These are phyloP conservation scores for Cantharis lateralis DNA, from an alignment of 2,888 invertebrate species.

Conservation along the genomic window DNA sequence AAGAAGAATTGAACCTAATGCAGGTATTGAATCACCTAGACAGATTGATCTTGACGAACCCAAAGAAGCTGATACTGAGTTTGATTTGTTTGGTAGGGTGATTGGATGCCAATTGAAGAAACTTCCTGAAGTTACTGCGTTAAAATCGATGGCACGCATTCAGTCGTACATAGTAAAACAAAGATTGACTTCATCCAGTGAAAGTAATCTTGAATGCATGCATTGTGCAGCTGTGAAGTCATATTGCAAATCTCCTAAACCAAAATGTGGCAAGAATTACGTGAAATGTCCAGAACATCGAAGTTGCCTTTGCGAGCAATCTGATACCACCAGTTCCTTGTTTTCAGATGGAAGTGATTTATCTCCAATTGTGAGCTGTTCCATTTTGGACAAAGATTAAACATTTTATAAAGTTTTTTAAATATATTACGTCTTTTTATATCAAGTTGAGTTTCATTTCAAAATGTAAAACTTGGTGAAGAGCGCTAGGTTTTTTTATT, in stretches of 20 bases:
- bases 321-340: neutral
- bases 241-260: neutral
- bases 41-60: neutral
- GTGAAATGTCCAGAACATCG: neutral
- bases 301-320: neutral
- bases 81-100: slow-evolving; percentile 6
- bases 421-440: neutral
- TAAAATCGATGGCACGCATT: slow-evolving; percentile 12
- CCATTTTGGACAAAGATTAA: neutral
- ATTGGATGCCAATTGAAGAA: slow-evolving; percentile 13
- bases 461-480: neutral
- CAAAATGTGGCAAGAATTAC: neutral
- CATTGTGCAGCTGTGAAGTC: neutral
- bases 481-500: neutral
- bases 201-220: neutral
- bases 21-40: neutral
- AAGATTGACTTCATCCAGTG: neutral
- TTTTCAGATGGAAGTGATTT: neutral
- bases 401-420: neutral
- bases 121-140: slow-evolving; percentile 3
- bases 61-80: slow-evolving; percentile 2
- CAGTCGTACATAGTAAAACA: slow-evolving; percentile 33
- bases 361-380: neutral
- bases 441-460: neutral
- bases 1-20: neutral